Evolutionary conservation across 2,113 vertebrate species (phyloP).

Genomic region (Rhynchopsitta pachyrhyncha): DNA sequence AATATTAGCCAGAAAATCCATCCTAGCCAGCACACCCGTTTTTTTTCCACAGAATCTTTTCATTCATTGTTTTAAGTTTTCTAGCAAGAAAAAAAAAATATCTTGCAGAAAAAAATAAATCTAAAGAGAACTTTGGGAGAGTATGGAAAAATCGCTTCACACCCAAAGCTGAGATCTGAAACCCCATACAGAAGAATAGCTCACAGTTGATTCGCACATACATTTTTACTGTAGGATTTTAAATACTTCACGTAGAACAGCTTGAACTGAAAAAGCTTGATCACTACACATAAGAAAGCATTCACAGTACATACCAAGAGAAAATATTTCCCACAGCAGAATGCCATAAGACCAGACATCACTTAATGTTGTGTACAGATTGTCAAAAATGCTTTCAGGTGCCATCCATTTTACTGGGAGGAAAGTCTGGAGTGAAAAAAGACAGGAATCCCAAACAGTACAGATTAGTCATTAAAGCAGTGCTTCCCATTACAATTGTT

Average conservation of each 20-base stretch:
- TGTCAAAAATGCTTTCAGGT: constrained; percentile 98
- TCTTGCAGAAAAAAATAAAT: background rate
- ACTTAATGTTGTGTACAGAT: constrained; percentile 94
- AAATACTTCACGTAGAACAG: background rate
- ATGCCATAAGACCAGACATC: constrained; percentile 99
- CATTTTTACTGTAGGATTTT: background rate
- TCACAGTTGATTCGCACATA: background rate
- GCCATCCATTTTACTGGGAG: constrained; percentile 99
- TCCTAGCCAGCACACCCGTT: background rate
- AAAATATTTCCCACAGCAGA: constrained; percentile 99
- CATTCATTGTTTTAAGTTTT: background rate
- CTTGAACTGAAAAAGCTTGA: background rate
- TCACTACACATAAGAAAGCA: background rate
- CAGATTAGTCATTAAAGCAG: background rate
- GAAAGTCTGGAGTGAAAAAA: constrained; percentile 84
- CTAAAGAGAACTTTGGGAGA: background rate
- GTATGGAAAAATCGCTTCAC: background rate
- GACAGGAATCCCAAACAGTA: background rate
- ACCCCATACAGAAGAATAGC: background rate
- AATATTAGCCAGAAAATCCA: background rate
- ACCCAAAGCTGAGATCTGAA: background rate
- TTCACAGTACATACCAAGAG: constrained; percentile 83
- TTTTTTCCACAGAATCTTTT: background rate
- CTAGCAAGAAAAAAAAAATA: background rate
- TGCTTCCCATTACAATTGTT: background rate